A percentile compares a stretch with the other conserved stretches of the same genome.
phyloP scores from a whole-genome alignment of 2,797 vertebrate species.

The Fistularia commersonii region DNA sequence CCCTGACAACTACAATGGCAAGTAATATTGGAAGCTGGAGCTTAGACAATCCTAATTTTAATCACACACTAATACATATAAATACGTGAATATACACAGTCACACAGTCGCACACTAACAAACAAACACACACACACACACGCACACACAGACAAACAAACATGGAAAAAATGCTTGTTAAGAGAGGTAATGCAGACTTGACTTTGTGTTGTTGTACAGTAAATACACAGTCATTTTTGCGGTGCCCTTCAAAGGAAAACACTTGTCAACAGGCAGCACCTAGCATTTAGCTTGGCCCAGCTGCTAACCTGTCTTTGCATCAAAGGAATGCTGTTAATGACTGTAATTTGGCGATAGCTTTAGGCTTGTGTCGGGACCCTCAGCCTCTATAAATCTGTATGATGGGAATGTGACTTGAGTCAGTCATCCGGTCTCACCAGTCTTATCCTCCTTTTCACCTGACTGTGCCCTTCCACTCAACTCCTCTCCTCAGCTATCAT shows the following conservation, averaged over 20 bases:
- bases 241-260: conserved; percentile 76
- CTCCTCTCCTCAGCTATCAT: too few species aligned
- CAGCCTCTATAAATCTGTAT: conserved; percentile 70
- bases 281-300: conserved; percentile 69
- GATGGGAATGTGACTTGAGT: conserved; percentile 73
- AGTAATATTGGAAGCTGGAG: conserved; percentile 23
- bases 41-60: too few species aligned
- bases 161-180: conserved; percentile 23
- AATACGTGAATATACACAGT: too few species aligned
- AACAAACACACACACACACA: conserved; percentile 26
- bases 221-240: conserved; percentile 48
- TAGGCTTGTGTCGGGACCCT: conserved; percentile 66
- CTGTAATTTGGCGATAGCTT: conserved; percentile 77
- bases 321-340: conserved; percentile 76
- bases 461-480: not conserved
- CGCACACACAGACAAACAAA: conserved; percentile 46
- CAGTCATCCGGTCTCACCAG: conserved; percentile 45
- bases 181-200: conserved; percentile 6
- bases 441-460: conserved; percentile 9
- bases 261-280: conserved; percentile 78
- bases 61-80: too few species aligned
- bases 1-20: conserved; percentile 10
- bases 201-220: conserved; percentile 44
- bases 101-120: conserved; percentile 28
- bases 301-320: conserved; percentile 74